Evolutionary conservation across 2,888 invertebrate genomes (phyloP).

Genomic region (Tipula helvola): DNA sequence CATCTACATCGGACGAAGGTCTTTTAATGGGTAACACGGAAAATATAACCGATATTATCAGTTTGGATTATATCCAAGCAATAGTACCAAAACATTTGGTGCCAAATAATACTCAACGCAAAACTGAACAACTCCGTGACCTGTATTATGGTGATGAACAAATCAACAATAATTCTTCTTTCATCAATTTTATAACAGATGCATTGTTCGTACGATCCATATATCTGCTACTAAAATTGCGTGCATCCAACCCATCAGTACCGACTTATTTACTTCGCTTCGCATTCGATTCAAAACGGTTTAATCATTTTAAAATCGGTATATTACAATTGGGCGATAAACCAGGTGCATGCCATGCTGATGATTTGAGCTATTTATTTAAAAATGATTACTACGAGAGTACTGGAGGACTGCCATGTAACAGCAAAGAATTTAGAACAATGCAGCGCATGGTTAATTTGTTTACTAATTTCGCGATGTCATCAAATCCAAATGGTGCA

Average conservation of each 20-base stretch:
- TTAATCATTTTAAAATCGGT: slow-evolving; percentile 27
- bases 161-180: not conserved
- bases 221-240: too few relatives aligned
- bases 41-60: not conserved
- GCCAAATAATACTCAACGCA: not conserved
- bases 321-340: slow-evolving; percentile 17
- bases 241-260: slow-evolving; percentile 20
- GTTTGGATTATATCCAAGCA: not conserved
- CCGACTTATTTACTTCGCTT: slow-evolving; percentile 33
- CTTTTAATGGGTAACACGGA: slow-evolving; percentile 15
- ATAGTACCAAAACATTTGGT: not conserved
- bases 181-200: not conserved
- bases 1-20: slow-evolving; percentile 32
- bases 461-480: slow-evolving; percentile 29
- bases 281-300: slow-evolving; percentile 33
- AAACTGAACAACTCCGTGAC: not conserved
- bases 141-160: not conserved
- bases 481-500: slow-evolving; percentile 25
- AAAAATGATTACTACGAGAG: slow-evolving; percentile 23
- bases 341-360: slow-evolving; percentile 31
- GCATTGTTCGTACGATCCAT: too few relatives aligned
- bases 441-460: slow-evolving; percentile 27
- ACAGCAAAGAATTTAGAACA: slow-evolving; percentile 21
- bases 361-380: slow-evolving; percentile 33
- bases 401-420: not conserved